Evolutionary conservation across 2,888 invertebrate species (phyloP).

Genomic region (Acleris emargana): DNA sequence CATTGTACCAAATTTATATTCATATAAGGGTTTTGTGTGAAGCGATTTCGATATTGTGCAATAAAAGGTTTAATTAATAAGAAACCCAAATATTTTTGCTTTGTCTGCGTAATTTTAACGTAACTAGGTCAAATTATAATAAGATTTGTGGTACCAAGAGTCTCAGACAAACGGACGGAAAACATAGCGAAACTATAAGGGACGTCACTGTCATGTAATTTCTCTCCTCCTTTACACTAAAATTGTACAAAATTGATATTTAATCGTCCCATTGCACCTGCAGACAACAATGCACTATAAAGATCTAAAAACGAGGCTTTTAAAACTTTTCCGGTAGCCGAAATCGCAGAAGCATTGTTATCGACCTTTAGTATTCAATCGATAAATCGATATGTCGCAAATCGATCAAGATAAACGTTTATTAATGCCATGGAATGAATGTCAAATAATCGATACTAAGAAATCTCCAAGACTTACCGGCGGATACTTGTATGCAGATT

Average conservation of each 20-base stretch:
- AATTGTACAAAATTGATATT: background rate
- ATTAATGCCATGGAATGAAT: conserved; percentile 45
- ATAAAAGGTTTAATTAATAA: no score
- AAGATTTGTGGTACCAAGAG: no score
- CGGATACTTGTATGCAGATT: no score
- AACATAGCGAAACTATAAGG: no score
- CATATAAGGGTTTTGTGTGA: no score
- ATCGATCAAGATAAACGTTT: conserved; percentile 52
- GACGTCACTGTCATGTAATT: no score
- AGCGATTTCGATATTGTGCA: no score
- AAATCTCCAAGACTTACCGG: conserved; percentile 37
- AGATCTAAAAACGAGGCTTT: conserved; percentile 50
- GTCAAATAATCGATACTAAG: conserved; percentile 28
- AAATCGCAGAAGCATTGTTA: conserved; percentile 58
- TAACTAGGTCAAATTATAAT: no score
- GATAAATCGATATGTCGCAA: conserved; percentile 48
- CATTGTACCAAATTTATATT: no score
- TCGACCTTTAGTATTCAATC: conserved; percentile 61
- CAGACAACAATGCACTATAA: conserved; percentile 54
- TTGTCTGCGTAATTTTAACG: no score
- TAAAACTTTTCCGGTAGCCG: conserved; percentile 52
- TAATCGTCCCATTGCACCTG: conserved; percentile 32
- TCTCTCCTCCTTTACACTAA: background rate
- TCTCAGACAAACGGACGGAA: no score
- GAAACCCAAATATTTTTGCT: no score